Conservation (phyloP, 2,888 invertebrate genomes). For the Slavum lentiscoides region DNA sequence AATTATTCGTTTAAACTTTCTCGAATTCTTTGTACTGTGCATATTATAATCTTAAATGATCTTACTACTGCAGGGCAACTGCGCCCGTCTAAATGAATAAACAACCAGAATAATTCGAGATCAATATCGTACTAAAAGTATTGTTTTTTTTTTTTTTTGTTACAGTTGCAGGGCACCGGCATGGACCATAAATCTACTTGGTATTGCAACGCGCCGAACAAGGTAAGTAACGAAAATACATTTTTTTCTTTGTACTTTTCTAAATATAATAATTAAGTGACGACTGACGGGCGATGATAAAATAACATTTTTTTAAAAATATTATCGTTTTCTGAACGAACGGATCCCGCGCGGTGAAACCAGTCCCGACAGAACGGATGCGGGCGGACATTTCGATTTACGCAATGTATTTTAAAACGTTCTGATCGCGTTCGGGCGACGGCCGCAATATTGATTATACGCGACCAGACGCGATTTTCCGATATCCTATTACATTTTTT, state of each 20-base stretch:
- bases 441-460: constrained; percentile 41
- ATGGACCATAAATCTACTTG: constrained; percentile 49
- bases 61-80: no score
- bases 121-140: not conserved
- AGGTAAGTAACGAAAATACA: constrained; percentile 16
- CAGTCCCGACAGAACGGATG: constrained; percentile 10
- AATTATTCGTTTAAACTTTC: no score
- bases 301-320: not conserved
- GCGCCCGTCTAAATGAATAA: no score
- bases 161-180: constrained; percentile 36
- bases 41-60: no score
- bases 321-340: constrained; percentile 32
- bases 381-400: constrained; percentile 39
- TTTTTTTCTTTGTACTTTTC: not conserved
- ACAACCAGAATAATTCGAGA: not conserved
- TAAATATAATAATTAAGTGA: not conserved
- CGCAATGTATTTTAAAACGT: constrained; percentile 33
- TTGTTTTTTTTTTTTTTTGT: constrained; percentile 16
- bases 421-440: constrained; percentile 36
- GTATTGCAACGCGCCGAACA: constrained; percentile 49
- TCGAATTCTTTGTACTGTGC: no score
- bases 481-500: no score
- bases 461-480: no score
- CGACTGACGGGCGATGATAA: not conserved
- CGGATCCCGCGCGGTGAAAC: constrained; percentile 29